Evolutionary conservation across 2,888 invertebrate genomes (phyloP), one percentile per base, ranked within the genome.

Genomic region (Scrobipalpa costella): DNA sequence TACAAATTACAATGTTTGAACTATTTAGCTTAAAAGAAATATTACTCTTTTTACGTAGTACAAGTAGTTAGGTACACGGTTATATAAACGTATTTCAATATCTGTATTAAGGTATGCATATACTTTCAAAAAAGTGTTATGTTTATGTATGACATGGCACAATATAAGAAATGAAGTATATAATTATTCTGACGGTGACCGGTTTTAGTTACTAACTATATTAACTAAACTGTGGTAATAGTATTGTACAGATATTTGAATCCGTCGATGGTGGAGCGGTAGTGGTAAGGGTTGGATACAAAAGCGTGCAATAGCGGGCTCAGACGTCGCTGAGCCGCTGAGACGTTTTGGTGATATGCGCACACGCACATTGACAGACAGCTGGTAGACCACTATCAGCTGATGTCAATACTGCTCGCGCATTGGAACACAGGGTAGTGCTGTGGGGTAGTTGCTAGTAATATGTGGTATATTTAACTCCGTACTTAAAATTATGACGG

Each of bases 261-360:
- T 27, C 27, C 27, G 27, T 27, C 5, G 27, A 27, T 27, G 27
- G 27, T 27, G 2, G 27, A 27, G 27, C 5, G 5, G 27, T 27
- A 27, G 27, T 3, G 2, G 27, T 2, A 27, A 27, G 27, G 27
- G 27, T 27, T 27, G 17, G 33, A 52, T 38, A 80, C 81, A 81
- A 86, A 84, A 88, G 86, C 90, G 90, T 90, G 88, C 90, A 85
- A 73, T 77, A 81, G 83, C 85, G 74, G 80, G 83, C 89, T 90
- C 90, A 88, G 90, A 72, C 71, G n/a, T 66, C 36, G 88, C 90
- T 88, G 90, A 90, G 90, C 80, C 80, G 82, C 86, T 81, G 77
- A 85, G 89, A 90, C 90, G 89, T 82, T 81, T 84, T 81, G 79
- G 70, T 63, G 49, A 63, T 63, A 61, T 67, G 68, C 40, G 67